Evolutionary conservation across 2,113 vertebrate species (phyloP).

Genomic region (Mobula hypostoma): DNA sequence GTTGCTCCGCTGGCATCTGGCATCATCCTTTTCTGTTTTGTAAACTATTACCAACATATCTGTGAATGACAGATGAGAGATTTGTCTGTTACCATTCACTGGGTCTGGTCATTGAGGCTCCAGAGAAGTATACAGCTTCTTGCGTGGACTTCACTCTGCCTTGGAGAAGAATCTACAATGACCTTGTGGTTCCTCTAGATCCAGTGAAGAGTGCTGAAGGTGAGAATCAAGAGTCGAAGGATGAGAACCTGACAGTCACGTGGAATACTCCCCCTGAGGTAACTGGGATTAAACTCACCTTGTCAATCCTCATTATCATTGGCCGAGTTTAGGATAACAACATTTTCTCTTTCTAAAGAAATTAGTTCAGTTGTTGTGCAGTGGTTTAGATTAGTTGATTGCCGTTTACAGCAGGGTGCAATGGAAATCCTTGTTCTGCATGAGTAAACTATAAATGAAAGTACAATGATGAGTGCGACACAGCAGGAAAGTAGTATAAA

Average conservation of each 20-base stretch:
- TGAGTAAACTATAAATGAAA: too few relatives aligned
- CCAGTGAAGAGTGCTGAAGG: slow-evolving; percentile 85
- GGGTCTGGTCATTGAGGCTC: background rate
- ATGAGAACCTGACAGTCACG: slow-evolving; percentile 84
- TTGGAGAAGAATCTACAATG: background rate
- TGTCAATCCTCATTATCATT: background rate
- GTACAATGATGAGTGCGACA: too few relatives aligned
- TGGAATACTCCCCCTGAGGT: slow-evolving; percentile 75
- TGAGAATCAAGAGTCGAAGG: slow-evolving; percentile 73
- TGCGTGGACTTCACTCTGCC: background rate
- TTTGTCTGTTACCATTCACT: background rate
- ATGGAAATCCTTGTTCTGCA: too few relatives aligned
- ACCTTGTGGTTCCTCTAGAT: slow-evolving; percentile 55
- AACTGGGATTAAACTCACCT: slow-evolving; percentile 41
- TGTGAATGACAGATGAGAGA: too few relatives aligned
- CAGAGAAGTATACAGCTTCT: background rate
- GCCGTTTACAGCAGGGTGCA: too few relatives aligned
- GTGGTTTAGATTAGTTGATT: too few relatives aligned
- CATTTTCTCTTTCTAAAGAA: background rate
- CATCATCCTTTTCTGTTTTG: background rate
- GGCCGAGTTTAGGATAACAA: background rate
- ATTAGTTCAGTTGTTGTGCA: background rate
- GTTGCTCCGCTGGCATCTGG: background rate
- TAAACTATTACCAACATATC: too few relatives aligned
- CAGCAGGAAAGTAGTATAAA: too few relatives aligned